Conservation (phyloP, 2,113 vertebrate species). For the Nothocercus julius region DNA sequence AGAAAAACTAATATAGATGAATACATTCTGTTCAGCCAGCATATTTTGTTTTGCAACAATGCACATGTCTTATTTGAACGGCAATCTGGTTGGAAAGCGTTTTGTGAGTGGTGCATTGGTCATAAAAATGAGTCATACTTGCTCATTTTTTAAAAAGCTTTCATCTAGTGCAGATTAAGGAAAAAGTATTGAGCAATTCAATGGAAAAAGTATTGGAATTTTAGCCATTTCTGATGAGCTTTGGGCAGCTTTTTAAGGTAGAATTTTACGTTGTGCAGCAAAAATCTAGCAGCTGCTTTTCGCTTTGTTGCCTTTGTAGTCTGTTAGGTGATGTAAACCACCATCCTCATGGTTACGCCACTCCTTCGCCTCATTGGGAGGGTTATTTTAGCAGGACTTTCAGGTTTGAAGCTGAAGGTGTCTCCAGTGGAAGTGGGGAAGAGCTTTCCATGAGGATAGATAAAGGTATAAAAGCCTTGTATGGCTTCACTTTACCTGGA, state of each 20-base stretch:
- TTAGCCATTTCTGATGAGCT: background rate
- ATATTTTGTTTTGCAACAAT: conserved; percentile 74
- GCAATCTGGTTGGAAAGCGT: conserved; percentile 67
- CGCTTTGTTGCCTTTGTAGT: background rate
- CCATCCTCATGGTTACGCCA: background rate
- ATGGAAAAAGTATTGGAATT: conserved; percentile 19
- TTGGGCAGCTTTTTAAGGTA: background rate
- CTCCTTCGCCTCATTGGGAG: background rate
- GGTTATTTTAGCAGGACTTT: background rate
- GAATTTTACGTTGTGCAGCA: background rate
- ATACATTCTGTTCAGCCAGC: conserved; percentile 72
- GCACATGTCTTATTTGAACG: conserved; percentile 70
- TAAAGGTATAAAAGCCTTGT: background rate
- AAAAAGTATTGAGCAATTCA: conserved; percentile 37
- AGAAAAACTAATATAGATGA: conserved; percentile 69
- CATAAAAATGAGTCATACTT: conserved; percentile 71
- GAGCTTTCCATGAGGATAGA: background rate
- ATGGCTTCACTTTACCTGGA: background rate
- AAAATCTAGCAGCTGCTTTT: background rate
- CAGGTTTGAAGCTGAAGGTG: background rate
- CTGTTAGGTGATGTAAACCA: background rate
- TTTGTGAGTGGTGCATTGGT: conserved; percentile 57
- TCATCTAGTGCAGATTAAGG: conserved; percentile 26
- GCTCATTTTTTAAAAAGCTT: conserved; percentile 63
- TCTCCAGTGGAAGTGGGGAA: background rate